Evolutionary conservation across 2,113 vertebrate genomes (phyloP).

Genomic region (Dromiciops gliroides): DNA sequence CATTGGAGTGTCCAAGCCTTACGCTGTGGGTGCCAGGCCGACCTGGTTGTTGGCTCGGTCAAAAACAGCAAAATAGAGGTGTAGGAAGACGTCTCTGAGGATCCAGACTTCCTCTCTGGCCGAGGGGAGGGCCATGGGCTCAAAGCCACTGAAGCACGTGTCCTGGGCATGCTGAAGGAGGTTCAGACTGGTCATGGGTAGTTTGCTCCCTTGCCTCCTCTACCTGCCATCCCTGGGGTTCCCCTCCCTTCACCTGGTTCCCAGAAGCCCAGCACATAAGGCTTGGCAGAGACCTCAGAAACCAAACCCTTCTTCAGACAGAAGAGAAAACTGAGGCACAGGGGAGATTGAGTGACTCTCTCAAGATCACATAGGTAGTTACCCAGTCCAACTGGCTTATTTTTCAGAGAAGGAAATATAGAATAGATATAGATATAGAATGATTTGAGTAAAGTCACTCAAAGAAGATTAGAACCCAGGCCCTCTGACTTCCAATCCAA

Average conservation of each 20-base stretch:
- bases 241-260: too few species aligned
- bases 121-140: fast-evolving
- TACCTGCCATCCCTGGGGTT: too few species aligned
- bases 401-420: not conserved
- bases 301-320: not conserved
- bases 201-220: too few species aligned
- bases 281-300: not conserved
- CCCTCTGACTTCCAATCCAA: not conserved
- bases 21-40: conserved; percentile 23
- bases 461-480: not conserved
- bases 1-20: not conserved
- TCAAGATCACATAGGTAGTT: not conserved
- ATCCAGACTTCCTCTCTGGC: fast-evolving
- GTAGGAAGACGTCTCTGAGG: conserved; percentile 60
- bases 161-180: fast-evolving
- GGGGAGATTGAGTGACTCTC: not conserved
- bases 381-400: not conserved
- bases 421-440: too few species aligned
- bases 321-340: not conserved
- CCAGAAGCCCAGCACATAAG: not conserved
- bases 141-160: conserved; percentile 18
- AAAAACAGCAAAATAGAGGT: conserved; percentile 51
- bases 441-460: not conserved
- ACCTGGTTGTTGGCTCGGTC: conserved; percentile 43
- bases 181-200: too few species aligned